These are phyloP conservation scores for Procambarus virginalis DNA, from an alignment of 1,140 invertebrate species.

Conservation along the genomic window DNA sequence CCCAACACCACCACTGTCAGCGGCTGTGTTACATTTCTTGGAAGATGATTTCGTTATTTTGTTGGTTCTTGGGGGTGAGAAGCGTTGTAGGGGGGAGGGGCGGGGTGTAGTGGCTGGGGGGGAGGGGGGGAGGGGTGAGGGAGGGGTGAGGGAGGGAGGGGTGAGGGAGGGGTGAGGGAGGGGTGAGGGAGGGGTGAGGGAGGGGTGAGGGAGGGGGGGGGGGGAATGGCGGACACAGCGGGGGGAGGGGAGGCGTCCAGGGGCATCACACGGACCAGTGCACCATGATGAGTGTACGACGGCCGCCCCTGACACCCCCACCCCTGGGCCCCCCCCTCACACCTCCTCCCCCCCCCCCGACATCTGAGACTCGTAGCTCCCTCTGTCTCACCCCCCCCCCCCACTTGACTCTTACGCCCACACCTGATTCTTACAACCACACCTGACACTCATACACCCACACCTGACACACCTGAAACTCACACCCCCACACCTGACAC, in stretches of 20 bases:
- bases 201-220: neutral
- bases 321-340: neutral
- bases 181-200: neutral
- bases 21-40: too few species aligned
- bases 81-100: neutral
- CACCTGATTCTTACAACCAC: neutral
- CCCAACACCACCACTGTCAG: too few species aligned
- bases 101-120: too few species aligned
- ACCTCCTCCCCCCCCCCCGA: neutral
- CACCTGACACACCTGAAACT: neutral
- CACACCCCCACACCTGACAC: too few species aligned
- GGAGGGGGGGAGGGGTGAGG: too few species aligned
- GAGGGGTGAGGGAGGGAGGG: too few species aligned
- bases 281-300: conserved; percentile 14
- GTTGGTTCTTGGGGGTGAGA: too few species aligned
- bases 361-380: too few species aligned
- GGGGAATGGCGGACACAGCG: neutral
- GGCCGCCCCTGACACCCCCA: conserved; percentile 1
- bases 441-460: neutral
- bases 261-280: conserved; percentile 33
- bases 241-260: conserved; percentile 34
- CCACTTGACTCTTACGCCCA: neutral
- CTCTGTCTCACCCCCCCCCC: neutral
- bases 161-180: neutral
- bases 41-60: too few species aligned